Conservation (phyloP, 2,113 vertebrate genomes). For the Macrotus californicus region DNA sequence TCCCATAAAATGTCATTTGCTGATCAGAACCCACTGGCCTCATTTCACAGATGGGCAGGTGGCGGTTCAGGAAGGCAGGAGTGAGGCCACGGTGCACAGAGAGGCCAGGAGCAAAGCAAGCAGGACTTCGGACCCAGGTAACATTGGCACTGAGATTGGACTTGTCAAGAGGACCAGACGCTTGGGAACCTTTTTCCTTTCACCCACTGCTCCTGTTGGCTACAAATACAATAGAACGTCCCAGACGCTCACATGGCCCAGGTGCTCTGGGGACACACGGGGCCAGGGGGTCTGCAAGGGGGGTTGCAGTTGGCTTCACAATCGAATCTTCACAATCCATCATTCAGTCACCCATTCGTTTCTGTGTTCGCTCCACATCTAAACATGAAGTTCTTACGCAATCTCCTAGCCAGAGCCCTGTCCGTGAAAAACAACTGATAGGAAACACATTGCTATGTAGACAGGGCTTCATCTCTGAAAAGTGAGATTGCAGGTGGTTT, state of each 20-base stretch:
- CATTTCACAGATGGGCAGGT: background rate
- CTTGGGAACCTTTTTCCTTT: background rate
- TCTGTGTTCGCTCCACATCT: background rate
- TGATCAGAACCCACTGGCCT: background rate
- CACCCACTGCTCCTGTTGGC: background rate
- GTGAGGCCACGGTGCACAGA: background rate
- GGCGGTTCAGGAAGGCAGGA: background rate
- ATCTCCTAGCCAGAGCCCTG: too few species aligned
- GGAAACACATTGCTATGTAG: accelerated
- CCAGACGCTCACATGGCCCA: too few species aligned
- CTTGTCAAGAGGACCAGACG: background rate
- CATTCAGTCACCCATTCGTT: background rate
- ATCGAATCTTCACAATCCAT: background rate
- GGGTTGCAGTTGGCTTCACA: background rate
- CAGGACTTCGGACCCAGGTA: background rate
- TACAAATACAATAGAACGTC: accelerated
- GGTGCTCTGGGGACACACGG: background rate
- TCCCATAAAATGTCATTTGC: background rate
- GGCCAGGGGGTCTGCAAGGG: background rate
- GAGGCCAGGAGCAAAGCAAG: background rate
- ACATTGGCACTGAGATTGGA: background rate
- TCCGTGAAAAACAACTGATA: background rate
- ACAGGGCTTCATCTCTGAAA: background rate
- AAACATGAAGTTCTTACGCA: accelerated
- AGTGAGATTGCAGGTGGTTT: background rate